Evolutionary conservation across 2,888 invertebrate species (phyloP).

Genomic region (Hyles lineata): DNA sequence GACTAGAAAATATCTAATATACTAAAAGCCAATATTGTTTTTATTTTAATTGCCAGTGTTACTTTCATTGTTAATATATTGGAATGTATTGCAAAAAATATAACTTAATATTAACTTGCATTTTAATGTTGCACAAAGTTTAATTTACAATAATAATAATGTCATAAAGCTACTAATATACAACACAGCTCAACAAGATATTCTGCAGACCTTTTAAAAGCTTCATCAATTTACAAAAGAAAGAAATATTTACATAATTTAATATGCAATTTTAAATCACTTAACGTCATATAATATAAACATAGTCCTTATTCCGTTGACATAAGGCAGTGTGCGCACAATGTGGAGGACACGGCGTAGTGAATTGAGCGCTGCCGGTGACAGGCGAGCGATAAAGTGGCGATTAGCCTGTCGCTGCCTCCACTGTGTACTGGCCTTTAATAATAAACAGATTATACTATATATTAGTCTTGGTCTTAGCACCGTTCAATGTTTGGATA

Average conservation of each 20-base stretch:
- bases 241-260: conserved; percentile 24
- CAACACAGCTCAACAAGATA: neutral
- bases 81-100: no score
- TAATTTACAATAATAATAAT: no score
- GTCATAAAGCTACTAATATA: neutral
- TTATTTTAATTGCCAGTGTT: no score
- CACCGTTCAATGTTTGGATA: neutral
- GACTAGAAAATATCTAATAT: no score
- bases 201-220: conserved; percentile 34
- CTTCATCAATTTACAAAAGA: conserved; percentile 11
- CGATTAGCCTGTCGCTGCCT: conserved; percentile 76
- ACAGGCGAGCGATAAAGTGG: conserved; percentile 71
- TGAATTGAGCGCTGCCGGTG: conserved; percentile 54
- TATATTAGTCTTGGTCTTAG: conserved; percentile 26
- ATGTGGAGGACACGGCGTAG: conserved; percentile 21
- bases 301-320: conserved; percentile 26
- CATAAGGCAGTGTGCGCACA: conserved; percentile 25
- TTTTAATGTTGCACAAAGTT: no score
- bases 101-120: no score
- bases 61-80: no score
- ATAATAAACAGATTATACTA: conserved; percentile 29
- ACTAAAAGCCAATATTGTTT: no score
- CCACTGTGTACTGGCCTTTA: conserved; percentile 45
- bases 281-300: conserved; percentile 26
- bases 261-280: conserved; percentile 27